Base-by-base conservation (phyloP, 2,888 invertebrate genomes). In the Octodonta nipae region DNA sequence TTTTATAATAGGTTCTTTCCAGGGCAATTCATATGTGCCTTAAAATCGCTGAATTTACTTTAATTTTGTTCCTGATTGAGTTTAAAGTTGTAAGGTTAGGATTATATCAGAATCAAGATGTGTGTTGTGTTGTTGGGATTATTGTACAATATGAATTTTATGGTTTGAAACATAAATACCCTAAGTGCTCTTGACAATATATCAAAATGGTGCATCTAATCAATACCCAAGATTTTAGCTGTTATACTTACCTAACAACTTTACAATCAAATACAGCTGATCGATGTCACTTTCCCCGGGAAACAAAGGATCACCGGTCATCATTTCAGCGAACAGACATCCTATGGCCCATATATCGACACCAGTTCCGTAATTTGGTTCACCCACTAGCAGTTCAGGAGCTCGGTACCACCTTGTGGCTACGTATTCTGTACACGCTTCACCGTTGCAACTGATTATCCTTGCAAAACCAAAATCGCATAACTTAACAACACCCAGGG, bases 281-380 rank as follows among this genome's bases (percentile, higher is more conserved):
- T 89, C 89, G 33, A 88, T 81, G 56, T 89, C 88, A 1, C 86
- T 86, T 50, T 88, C 85, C 0, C 88, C 88, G 0, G 88, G 86
- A 60, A 87, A 87, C 30, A 88, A 58, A 0, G 88, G 85, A 48
- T 85, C 83, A 0, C 86, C 86, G 0, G 78, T 82, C 62, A 86
- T 65, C 79, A 88, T 84, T 65, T 88, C 88, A 2, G 84, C 74
- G 48, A 79, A 75, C 6, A 88, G 63, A 49, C 87, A 87, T 0
- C 88, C 88, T 3, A 82, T 71, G 1, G 88, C 86, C 88, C 88
- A 89, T 33, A 87, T 74, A 53, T 89, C 88, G 27, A 89, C 83
- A 33, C 78, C 71, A 27, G 77, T 73, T 2, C 73, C 75, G 44
- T 78, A 78, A 44, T 70, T 70, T 52, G 73, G 75, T 61, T 86